A percentile compares a stretch with the other conserved stretches of the same genome.
Evolutionary conservation across 1,140 invertebrate species (phyloP).

Genomic region (Neodiprion fabricii): DNA sequence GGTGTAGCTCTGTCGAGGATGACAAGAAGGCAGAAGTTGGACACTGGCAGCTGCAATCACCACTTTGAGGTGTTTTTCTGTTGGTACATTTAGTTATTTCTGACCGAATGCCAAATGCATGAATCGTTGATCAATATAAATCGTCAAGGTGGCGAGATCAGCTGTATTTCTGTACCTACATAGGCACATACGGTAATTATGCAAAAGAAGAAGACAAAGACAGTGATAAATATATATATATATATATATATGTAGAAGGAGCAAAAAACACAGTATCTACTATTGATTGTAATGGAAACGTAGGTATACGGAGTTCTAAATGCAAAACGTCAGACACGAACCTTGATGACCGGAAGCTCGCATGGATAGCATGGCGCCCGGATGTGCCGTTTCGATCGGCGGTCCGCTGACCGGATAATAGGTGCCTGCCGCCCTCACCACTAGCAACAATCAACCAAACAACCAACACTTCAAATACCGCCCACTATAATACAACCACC

Average conservation of each 20-base stretch:
- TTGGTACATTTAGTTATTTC: too few relatives aligned
- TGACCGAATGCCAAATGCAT: too few relatives aligned
- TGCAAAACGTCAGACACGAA: slow-evolving; percentile 56
- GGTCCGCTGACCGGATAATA: slow-evolving; percentile 90
- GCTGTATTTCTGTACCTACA: too few relatives aligned
- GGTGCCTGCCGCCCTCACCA: slow-evolving; percentile 91
- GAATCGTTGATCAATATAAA: too few relatives aligned
- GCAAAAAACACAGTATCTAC: slow-evolving; percentile 10
- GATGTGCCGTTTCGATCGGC: slow-evolving; percentile 63
- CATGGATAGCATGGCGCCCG: slow-evolving; percentile 63
- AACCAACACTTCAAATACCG: slow-evolving; percentile 64
- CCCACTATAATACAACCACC: slow-evolving; percentile 42
- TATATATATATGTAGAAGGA: background rate
- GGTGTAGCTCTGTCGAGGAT: background rate
- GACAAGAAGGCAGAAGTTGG: too few relatives aligned
- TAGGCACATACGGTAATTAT: too few relatives aligned
- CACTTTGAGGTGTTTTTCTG: too few relatives aligned
- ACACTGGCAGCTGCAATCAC: too few relatives aligned
- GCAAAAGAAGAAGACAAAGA: too few relatives aligned
- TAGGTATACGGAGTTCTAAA: slow-evolving; percentile 37
- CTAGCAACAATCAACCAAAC: slow-evolving; percentile 74
- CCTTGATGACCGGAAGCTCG: slow-evolving; percentile 64
- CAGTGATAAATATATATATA: too few relatives aligned
- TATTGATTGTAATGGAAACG: too few relatives aligned
- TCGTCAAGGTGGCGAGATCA: too few relatives aligned